These are phyloP conservation scores for Lasius fuliginosus DNA, from an alignment of 2,888 invertebrate genomes.

Conservation along the genomic window DNA sequence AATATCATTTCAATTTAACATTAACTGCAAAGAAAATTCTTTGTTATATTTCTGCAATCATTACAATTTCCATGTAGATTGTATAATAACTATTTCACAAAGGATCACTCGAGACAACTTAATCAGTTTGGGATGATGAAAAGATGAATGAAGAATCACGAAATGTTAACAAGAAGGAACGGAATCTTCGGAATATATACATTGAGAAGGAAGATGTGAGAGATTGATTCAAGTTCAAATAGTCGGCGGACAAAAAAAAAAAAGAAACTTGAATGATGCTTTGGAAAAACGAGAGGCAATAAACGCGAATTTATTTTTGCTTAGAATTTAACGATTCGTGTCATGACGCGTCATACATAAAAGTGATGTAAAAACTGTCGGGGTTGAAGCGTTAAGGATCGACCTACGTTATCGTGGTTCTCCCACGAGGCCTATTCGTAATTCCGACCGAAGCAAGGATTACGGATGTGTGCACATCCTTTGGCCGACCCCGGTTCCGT, in stretches of 20 bases:
- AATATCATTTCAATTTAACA: constrained; percentile 45
- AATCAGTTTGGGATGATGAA: constrained; percentile 27
- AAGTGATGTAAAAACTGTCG: constrained; percentile 46
- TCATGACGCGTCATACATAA: neutral
- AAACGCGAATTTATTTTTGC: neutral
- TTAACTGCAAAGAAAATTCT: constrained; percentile 33
- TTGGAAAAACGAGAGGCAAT: neutral
- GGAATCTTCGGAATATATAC: neutral
- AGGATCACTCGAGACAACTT: constrained; percentile 18
- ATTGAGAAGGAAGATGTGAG: neutral
- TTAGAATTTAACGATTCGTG: neutral
- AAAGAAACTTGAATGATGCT: neutral
- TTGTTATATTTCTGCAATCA: constrained; percentile 29
- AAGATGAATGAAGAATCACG: constrained; percentile 14
- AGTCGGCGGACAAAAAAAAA: neutral
- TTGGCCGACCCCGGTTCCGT: constrained; percentile 69
- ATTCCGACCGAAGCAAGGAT: constrained; percentile 74
- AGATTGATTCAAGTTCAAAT: neutral
- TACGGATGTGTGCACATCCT: constrained; percentile 66
- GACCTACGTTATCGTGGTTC: constrained; percentile 44
- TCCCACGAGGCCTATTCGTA: constrained; percentile 74
- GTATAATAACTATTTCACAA: constrained; percentile 7
- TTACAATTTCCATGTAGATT: constrained; percentile 28
- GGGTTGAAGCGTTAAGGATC: constrained; percentile 55
- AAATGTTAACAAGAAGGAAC: neutral